Base-by-base conservation (phyloP, 2,113 vertebrate genomes). In the Uropsilus gracilis region DNA sequence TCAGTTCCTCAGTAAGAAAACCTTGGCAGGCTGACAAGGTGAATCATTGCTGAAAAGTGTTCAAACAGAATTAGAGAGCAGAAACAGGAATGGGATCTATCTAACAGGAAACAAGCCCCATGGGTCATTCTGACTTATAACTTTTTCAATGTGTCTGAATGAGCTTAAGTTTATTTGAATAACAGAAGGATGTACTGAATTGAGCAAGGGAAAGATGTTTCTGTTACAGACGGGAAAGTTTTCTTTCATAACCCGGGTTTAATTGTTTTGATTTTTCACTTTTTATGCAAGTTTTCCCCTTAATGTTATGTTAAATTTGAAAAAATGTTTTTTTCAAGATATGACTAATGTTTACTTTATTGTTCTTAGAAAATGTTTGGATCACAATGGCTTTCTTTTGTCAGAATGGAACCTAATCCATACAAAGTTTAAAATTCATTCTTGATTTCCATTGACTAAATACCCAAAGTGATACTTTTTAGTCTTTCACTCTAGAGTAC, bases 131-230 rank as follows among this genome's bases (percentile, higher is more conserved):
- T 96, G 95, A 96, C 83, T 92, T 95, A 86, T 28, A 26, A 53
- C 24, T 48, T 92, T 92, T 81, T 48, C 64, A 78, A 26, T 68
- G 78, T 37, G 81, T 88, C 95, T 94, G 55, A 59, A 39, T 89
- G 94, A 88, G 75, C 89, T 96, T 76, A 73, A 76, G 46, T 93
- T 95, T 96, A 92, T 94, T 95, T 96, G 82, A 95, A 90, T 95
- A 97, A 94, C 80, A 94, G 37, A 37, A 95, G 94, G 81, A 94
- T 90, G 73, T 96, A 59, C 75, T 86, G 55, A n/a, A 78, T 86
- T 86, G 91, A 96, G 94, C 78, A 97, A 97, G 94, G 73, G 85
- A 53, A 84, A 89, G 85, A 14, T 48, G 63, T 81, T 80, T 78
- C 90, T 94, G 96, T 83, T 89, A 89, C 28, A 75, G 94, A 88